Base-by-base conservation (phyloP, 1,140 invertebrate genomes). In the Monochamus saltuarius region DNA sequence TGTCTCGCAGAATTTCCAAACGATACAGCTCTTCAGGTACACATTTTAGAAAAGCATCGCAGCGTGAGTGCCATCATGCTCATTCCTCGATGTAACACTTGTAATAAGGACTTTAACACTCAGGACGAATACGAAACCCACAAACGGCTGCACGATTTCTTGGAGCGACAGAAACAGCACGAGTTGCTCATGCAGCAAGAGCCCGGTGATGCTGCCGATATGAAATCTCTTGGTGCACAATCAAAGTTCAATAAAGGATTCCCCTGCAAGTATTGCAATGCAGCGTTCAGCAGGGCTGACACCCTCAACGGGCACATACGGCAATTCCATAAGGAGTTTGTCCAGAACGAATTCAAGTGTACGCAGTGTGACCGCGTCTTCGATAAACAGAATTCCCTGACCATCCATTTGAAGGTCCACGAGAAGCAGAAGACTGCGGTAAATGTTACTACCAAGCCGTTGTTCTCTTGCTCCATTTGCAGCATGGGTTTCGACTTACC, bases 391-490 rank as follows among this genome's bases (percentile, higher is more conserved):
- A 73, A 65, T 35, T 71, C 71, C 0, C 59, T 74, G 22, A 69
- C 67, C 1, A 68, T 69, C 38, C 73, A 74, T 65, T 45, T 74
- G 47, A 73, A 73, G 56, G 64, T 71, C 7, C 73, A 74, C 53
- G 71, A 73, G 17, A 67, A 70, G 46, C 73, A 73, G 42, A 68
- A 35, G 29, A 42, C 36, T 10, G 47, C 36, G 17, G 38, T 17
- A 39, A 54, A 4, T 17, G 37, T 4, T 6, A 6, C 42, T 16
- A 51, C 35, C 11, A 66, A 56, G 16, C 58, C 61, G 9, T 29
- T 68, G 10, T 72, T 66, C 54, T 67, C 61, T 16, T 74, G 73
- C 57, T 73, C 73, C 7, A 70, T 74, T 54, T 74, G 73, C 52
- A 69, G 66, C 51, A 62, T 67, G 58, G 61, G 67, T 8, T 74